Percentiles rank a stretch among this genome's conserved stretches.
These are phyloP conservation scores for Antechinus stuartii DNA, from an alignment of 2,113 vertebrate species.

Conservation along the genomic window DNA sequence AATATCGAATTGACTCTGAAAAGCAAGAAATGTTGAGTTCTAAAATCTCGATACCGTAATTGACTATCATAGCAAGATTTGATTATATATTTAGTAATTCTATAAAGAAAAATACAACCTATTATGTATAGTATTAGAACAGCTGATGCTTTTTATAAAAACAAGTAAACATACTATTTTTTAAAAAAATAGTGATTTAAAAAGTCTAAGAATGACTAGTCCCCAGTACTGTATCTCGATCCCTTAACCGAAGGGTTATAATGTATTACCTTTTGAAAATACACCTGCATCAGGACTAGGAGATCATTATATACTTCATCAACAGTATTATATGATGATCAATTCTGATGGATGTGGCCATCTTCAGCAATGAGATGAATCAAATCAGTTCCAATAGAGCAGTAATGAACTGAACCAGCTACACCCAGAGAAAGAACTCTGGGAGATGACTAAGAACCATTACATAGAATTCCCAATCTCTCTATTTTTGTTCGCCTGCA, in stretches of 20 bases:
- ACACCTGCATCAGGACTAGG: neutral
- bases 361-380: too few species aligned
- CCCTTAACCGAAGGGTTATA: neutral
- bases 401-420: too few species aligned
- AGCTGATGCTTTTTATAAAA: slow-evolving; percentile 50
- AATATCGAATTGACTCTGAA: slow-evolving; percentile 6
- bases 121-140: neutral
- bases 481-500: too few species aligned
- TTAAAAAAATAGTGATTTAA: neutral
- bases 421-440: too few species aligned
- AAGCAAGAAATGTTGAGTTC: slow-evolving; percentile 38
- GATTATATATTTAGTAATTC: neutral
- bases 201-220: neutral
- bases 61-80: slow-evolving; percentile 22
- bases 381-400: too few species aligned
- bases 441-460: too few species aligned
- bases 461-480: too few species aligned
- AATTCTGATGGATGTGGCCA: too few species aligned
- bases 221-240: neutral
- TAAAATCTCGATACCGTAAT: slow-evolving; percentile 11
- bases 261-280: neutral
- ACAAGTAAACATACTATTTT: slow-evolving; percentile 16
- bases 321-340: too few species aligned
- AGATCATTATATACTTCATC: too few species aligned
- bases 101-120: slow-evolving; percentile 5